phyloP scores from a whole-genome alignment of 1,140 invertebrate genomes.

The Amyelois transitella region DNA sequence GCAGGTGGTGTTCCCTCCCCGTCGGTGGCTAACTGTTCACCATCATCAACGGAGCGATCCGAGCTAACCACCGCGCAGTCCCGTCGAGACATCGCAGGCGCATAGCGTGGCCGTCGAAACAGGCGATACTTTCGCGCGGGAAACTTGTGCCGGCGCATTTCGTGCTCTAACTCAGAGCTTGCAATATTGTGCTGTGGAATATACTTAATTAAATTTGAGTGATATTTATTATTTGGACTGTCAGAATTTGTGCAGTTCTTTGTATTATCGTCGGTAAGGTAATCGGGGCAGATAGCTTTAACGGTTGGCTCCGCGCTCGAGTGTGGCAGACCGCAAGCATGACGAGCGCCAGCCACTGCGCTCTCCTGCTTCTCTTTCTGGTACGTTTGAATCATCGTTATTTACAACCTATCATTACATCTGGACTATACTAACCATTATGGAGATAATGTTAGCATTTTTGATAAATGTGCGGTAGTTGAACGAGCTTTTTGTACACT shows the following conservation, averaged over 20 bases:
- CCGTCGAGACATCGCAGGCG: slow-evolving; percentile 39
- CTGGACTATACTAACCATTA: background rate
- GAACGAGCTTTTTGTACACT: background rate
- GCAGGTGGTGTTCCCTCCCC: slow-evolving; percentile 50
- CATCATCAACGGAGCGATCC: slow-evolving; percentile 38
- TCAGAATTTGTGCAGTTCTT: slow-evolving; percentile 29
- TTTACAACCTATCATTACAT: background rate
- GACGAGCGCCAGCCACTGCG: slow-evolving; percentile 60
- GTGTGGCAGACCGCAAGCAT: slow-evolving; percentile 69
- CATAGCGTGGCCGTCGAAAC: slow-evolving; percentile 37
- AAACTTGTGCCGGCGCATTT: slow-evolving; percentile 15
- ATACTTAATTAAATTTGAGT: background rate
- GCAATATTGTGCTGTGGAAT: background rate
- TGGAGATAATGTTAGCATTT: background rate
- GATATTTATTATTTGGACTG: slow-evolving; percentile 1
- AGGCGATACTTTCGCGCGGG: slow-evolving; percentile 20
- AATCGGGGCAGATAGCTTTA: slow-evolving; percentile 72
- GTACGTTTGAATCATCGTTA: slow-evolving; percentile 33
- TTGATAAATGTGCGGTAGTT: background rate
- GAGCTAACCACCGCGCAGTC: slow-evolving; percentile 46
- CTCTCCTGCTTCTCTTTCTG: slow-evolving; percentile 55
- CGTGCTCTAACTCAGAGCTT: background rate
- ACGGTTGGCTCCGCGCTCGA: slow-evolving; percentile 68
- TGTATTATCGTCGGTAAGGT: slow-evolving; percentile 55
- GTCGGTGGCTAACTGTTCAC: slow-evolving; percentile 51